phyloP scores from a whole-genome alignment of 2,113 vertebrate species.

The Miniopterus natalensis region DNA sequence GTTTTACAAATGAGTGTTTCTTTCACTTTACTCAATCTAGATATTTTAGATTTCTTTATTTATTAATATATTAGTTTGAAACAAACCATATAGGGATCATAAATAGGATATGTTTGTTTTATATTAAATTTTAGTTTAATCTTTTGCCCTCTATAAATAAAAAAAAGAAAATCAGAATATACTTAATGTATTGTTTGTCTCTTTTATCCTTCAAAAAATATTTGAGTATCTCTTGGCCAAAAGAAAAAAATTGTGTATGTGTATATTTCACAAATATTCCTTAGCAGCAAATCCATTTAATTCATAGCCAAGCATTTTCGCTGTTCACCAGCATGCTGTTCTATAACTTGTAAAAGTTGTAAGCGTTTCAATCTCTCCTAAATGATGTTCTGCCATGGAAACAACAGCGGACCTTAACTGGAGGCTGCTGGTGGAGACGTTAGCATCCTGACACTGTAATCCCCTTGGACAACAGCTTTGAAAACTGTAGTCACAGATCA shows the following conservation, averaged over 20 bases:
- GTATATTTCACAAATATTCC: not conserved
- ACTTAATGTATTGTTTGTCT: not conserved
- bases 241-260: too few species aligned
- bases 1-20: not conserved
- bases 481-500: not conserved
- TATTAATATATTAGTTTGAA: not conserved
- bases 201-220: slow-evolving; percentile 4
- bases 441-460: not conserved
- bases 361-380: not conserved
- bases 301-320: not conserved
- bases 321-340: not conserved
- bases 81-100: not conserved
- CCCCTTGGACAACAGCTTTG: not conserved
- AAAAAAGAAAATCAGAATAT: not conserved
- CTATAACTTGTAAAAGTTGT: not conserved
- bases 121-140: not conserved
- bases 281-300: not conserved
- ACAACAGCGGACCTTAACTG: not conserved
- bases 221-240: not conserved
- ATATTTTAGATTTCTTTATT: slow-evolving; percentile 24
- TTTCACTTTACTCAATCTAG: not conserved
- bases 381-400: not conserved
- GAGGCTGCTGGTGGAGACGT: not conserved
- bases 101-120: not conserved
- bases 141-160: slow-evolving; percentile 5